Conservation (phyloP, 1,140 invertebrate species). For the Triops longicaudatus region DNA sequence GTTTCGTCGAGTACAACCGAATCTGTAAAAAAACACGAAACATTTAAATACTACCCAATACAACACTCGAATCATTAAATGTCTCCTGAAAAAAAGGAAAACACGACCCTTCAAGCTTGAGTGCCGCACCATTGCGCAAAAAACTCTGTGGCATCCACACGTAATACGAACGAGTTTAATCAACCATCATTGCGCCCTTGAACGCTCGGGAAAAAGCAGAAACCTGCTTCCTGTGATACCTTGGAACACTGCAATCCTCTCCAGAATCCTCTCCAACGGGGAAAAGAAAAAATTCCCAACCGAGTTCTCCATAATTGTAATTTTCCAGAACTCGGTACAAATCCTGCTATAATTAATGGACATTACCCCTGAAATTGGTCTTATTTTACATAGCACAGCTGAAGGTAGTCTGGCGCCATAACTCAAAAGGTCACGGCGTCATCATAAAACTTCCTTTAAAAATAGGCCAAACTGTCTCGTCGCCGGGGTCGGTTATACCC, state of each 20-base stretch:
- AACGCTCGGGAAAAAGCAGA: slow-evolving; percentile 18
- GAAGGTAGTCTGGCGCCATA: neutral
- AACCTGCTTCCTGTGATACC: slow-evolving; percentile 1
- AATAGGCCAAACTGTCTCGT: slow-evolving; percentile 14
- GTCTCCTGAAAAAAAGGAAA: slow-evolving; percentile 17
- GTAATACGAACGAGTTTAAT: slow-evolving; percentile 7
- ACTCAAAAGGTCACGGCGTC: slow-evolving; percentile 5
- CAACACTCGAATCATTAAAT: too few relatives aligned
- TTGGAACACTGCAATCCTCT: neutral
- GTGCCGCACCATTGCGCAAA: neutral
- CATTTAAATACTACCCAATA: neutral
- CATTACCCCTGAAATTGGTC: neutral
- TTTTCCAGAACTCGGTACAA: too few relatives aligned
- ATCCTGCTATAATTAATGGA: neutral
- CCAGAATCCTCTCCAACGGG: too few relatives aligned
- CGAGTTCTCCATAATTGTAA: too few relatives aligned
- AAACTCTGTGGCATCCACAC: slow-evolving; percentile 13
- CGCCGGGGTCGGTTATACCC: neutral
- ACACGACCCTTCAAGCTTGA: neutral
- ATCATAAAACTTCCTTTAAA: neutral
- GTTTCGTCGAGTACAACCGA: slow-evolving; percentile 26
- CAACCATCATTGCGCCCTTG: slow-evolving; percentile 17
- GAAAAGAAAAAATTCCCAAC: too few relatives aligned
- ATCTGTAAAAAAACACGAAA: slow-evolving; percentile 18
- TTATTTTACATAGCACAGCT: neutral